Conservation (phyloP, 2,888 invertebrate genomes). For the Nomada ferruginata region DNA sequence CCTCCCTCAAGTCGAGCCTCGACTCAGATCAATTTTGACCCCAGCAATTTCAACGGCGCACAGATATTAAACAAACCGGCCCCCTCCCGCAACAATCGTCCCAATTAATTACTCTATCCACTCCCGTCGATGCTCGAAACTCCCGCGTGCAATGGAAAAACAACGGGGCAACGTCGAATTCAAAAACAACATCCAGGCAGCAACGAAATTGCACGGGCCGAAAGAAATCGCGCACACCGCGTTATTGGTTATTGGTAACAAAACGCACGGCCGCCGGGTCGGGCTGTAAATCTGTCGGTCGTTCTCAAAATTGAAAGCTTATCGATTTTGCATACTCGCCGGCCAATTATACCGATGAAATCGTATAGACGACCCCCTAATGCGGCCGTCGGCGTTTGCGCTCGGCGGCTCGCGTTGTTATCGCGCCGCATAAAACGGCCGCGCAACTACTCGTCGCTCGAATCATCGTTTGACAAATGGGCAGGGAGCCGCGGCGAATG, state of each 20-base stretch:
- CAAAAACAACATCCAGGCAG: background rate
- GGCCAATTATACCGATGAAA: slow-evolving; percentile 64
- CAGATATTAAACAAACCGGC: background rate
- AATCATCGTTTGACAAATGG: slow-evolving; percentile 71
- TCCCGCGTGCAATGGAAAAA: background rate
- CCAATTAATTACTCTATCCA: slow-evolving; percentile 2
- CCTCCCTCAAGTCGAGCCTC: too few relatives aligned
- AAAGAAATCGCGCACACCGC: background rate
- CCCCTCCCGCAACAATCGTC: background rate
- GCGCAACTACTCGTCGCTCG: slow-evolving; percentile 63
- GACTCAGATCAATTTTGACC: too few relatives aligned
- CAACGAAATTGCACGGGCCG: background rate
- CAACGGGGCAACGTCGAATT: background rate
- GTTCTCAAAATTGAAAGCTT: slow-evolving; percentile 71
- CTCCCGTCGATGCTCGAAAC: background rate
- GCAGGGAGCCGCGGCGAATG: slow-evolving; percentile 69
- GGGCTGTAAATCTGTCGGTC: slow-evolving; percentile 60
- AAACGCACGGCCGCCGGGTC: slow-evolving; percentile 43
- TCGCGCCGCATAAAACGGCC: slow-evolving; percentile 63
- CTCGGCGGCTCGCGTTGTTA: slow-evolving; percentile 46
- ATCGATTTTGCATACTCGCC: slow-evolving; percentile 63
- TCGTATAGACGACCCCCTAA: slow-evolving; percentile 42
- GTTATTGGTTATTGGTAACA: slow-evolving; percentile 51
- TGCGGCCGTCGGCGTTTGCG: slow-evolving; percentile 15
- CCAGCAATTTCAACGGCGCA: too few relatives aligned